phyloP scores from a whole-genome alignment of 2,888 invertebrate genomes.

The Pseudolycoriella hygida region DNA sequence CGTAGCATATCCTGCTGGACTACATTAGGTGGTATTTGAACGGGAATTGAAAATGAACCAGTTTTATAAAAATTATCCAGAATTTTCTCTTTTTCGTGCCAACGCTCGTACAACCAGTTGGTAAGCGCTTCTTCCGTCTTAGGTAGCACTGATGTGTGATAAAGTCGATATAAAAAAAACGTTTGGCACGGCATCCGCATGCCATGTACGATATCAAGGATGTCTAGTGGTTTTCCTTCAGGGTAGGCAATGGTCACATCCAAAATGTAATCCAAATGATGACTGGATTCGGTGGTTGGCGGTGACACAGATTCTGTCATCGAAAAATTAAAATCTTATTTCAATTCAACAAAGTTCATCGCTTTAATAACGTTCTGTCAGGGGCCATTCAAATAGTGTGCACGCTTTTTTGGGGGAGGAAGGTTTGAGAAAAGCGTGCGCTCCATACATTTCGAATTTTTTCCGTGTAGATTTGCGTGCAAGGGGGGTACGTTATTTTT shows the following conservation, averaged over 20 bases:
- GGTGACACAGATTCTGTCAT: too few relatives aligned
- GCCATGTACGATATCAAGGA: constrained; percentile 62
- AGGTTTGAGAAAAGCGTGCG: too few relatives aligned
- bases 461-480: too few relatives aligned
- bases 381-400: too few relatives aligned
- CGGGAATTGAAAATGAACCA: constrained; percentile 40
- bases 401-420: too few relatives aligned
- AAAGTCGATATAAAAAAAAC: constrained; percentile 60
- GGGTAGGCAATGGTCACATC: constrained; percentile 90
- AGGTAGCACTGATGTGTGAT: constrained; percentile 57
- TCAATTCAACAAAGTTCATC: too few relatives aligned
- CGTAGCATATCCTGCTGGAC: constrained; percentile 59
- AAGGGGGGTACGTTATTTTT: too few relatives aligned
- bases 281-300: background rate
- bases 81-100: constrained; percentile 76
- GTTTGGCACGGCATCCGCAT: constrained; percentile 55
- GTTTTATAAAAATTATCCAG: constrained; percentile 67
- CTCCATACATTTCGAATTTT: too few relatives aligned
- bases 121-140: constrained; percentile 59
- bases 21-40: constrained; percentile 35
- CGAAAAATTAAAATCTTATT: too few relatives aligned
- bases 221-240: constrained; percentile 60
- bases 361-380: too few relatives aligned
- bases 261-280: constrained; percentile 53
- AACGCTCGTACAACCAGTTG: constrained; percentile 75